Conservation (phyloP, 2,888 invertebrate genomes). For the Nymphalis polychloros region DNA sequence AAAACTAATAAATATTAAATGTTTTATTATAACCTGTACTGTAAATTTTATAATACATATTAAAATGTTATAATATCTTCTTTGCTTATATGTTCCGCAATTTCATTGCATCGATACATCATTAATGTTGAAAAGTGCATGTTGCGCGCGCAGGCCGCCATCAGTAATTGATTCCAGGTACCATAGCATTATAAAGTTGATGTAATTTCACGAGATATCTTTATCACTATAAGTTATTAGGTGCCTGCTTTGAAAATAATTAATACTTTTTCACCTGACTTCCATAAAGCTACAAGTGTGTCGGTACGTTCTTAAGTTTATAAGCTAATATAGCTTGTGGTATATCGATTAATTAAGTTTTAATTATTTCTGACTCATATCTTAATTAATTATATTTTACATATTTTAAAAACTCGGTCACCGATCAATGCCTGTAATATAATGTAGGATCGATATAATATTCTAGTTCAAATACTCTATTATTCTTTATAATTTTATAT, state of each 20-base stretch:
- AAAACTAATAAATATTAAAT: too few species aligned
- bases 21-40: background rate
- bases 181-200: slow-evolving; percentile 13
- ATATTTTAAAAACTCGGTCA: too few species aligned
- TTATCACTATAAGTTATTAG: slow-evolving; percentile 12
- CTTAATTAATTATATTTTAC: too few species aligned
- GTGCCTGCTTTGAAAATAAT: slow-evolving; percentile 9
- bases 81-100: slow-evolving; percentile 8
- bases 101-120: slow-evolving; percentile 23
- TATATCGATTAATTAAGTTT: too few species aligned
- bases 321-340: too few species aligned
- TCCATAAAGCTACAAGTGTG: background rate
- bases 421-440: too few species aligned
- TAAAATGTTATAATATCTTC: slow-evolving; percentile 1
- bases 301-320: background rate
- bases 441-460: too few species aligned
- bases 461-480: too few species aligned
- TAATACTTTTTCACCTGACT: slow-evolving; percentile 1
- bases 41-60: slow-evolving; percentile 1
- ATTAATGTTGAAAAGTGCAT: slow-evolving; percentile 22
- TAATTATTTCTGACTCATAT: too few species aligned
- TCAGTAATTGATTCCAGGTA: slow-evolving; percentile 28
- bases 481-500: too few species aligned
- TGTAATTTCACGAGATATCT: slow-evolving; percentile 24
- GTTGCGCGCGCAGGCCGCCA: slow-evolving; percentile 13